phyloP scores from a whole-genome alignment of 2,797 vertebrate genomes.

The Champsocephalus esox region DNA sequence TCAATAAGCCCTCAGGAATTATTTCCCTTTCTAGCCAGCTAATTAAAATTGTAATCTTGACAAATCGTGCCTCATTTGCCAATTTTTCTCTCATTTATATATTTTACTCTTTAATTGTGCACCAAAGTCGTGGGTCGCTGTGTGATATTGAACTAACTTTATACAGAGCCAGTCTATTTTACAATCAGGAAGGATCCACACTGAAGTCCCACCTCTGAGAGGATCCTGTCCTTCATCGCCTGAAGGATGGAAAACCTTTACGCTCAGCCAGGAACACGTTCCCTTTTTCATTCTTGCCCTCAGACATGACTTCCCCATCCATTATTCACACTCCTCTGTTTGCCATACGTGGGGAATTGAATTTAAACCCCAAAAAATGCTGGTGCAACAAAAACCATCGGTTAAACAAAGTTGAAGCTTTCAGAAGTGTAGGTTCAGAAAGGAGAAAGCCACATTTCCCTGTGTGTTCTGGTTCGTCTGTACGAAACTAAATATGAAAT shows the following conservation, averaged over 20 bases:
- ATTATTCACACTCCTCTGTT: conserved; percentile 56
- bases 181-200: conserved; percentile 7
- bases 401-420: conserved; percentile 19
- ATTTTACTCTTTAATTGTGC: background rate
- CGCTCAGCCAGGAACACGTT: conserved; percentile 29
- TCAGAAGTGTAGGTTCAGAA: background rate
- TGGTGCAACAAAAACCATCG: conserved; percentile 35
- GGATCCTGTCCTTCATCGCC: conserved; percentile 13
- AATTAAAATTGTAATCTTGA: background rate
- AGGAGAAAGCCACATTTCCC: background rate
- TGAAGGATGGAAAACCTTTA: conserved; percentile 38
- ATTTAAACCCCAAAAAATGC: conserved; percentile 46
- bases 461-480: conserved; percentile 1
- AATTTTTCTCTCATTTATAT: background rate
- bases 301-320: conserved; percentile 44
- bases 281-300: conserved; percentile 35
- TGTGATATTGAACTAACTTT: conserved; percentile 10
- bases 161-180: background rate
- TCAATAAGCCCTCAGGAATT: background rate
- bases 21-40: background rate
- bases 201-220: conserved; percentile 9
- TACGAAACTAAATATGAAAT: conserved; percentile 34
- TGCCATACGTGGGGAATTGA: conserved; percentile 49
- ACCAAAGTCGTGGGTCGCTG: background rate
- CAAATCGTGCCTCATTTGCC: background rate